Evolutionary conservation across 2,797 vertebrate species (phyloP), one percentile per base, ranked within the genome.

Genomic region (Sebastes goodei): DNA sequence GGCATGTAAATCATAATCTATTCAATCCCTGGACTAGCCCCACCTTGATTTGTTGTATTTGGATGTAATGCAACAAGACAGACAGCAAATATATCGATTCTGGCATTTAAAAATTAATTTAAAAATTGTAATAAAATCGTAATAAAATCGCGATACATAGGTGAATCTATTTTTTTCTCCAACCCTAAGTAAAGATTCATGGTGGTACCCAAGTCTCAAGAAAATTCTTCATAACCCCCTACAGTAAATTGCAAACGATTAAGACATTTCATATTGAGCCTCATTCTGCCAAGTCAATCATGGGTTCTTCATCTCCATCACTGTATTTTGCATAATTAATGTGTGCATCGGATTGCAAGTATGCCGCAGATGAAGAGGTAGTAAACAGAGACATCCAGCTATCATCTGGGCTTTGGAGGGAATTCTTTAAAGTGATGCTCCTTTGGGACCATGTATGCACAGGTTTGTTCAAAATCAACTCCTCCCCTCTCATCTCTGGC

Each of bases 391-490:
- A 73, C 82, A 67, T 93, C 86, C 62, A 55, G 72, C 71, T 72
- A 81, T 87, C 81, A 82, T 89, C 83, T 82, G 83, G 55, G 78
- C 77, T 82, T 84, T 78, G 83, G 78, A 85, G 79, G 70, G 76
- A 85, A 74, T 83, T 92, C 85, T 87, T 92, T 84, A 85, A 92
- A 89, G 82, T 30, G 74, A 55, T 7, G 60, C 21, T 88, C 90
- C 91, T 83, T 10, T 59, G 91, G 92, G 92, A 89, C 73, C 55
- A 4, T 76, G 49, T 71, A 49, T 80, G 81, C 89, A 82, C 92
- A 91, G 88, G 87, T 94, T 93, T 92, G 84, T 87, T 91, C 64
- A 82, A 73, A 88, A 83, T 79, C 68, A 56, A 1, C 87, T 84
- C 89, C 92, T 84, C 88, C 88, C 66, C 59, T 75, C 85, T 76